Base-by-base conservation (phyloP, 2,113 vertebrate genomes). In the Trinectes maculatus region DNA sequence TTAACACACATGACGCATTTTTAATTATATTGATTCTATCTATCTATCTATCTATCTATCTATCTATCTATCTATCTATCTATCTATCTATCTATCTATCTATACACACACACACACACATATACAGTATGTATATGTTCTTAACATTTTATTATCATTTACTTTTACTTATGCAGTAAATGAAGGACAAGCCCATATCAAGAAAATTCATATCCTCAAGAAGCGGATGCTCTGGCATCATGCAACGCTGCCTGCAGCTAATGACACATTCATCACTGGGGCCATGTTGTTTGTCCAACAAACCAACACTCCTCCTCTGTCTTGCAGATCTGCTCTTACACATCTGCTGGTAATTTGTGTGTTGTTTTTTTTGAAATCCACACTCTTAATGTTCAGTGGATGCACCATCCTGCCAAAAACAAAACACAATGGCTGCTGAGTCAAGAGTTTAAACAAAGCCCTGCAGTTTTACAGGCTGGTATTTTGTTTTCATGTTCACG, bases 401-500 rank as follows among this genome's bases (percentile, higher is more conserved):
- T 9, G 1, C 48, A 29, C 15, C 28, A 57, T 37, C 33, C 46
- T 28, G 51, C 19, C 25, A 48, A 36, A 64, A 40, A 54, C 7
- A 7, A n/a, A n/a, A 15, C 33, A 42, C 19, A 37, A 18, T 11
- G 4, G 36, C 13, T 18, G 54, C n/a, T 24, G 51, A 48, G 33
- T 63, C 12, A 77, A 77, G 66, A 11, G 51, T 53, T 52, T 69
- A 69, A 77, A 74, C 62, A 59, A 57, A 54, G 13, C 9, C 29
- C n/a, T 48, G 9, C 34, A 19, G 18, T 51, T 71, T 77, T 54
- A 59, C 40, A 29, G 25, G 9, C 51, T 26, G 31, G 6, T 5
- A 44, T 74, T 76, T 34, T 51, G 46, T 71, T 58, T 68, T 67
- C 28, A 70, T 67, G 43, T 68, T 69, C 66, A 84, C 53, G 63